Base-by-base conservation (phyloP, 2,113 vertebrate genomes). In the Synchiropus splendidus region DNA sequence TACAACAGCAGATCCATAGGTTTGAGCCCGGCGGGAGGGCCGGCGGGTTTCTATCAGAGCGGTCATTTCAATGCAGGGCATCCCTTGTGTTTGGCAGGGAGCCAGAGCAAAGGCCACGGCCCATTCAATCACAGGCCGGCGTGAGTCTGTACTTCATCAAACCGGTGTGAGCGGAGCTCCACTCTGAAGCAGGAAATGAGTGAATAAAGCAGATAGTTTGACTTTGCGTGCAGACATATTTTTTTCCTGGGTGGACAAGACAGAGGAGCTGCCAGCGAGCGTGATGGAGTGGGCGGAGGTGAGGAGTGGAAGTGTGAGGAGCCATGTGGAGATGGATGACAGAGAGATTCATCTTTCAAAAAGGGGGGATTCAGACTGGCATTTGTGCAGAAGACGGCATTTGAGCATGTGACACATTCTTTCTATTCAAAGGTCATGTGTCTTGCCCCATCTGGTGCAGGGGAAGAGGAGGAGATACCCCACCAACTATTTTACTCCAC, bases 1-100 rank as follows among this genome's bases (percentile, higher is more conserved):
- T 77, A 82, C 80, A 82, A 58, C 49, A n/a, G 44, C 34, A 6
- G 71, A 79, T 75, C 72, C 54, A 74, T 74, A 77, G n/a, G 45
- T 68, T 54, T 9, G 30, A 31, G 31, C n/a, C 37, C 6, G 1
- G 5, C 21, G 32, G 17, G 16, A 5, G 35, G 31, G 27, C 49
- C 9, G 3, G 31, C 5, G 18, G 48, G 39, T 18, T 65, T 32
- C 2, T 36, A 16, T 39, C 31, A 3, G n/a, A 53, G 61, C 2
- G 59, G 70, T 65, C 69, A 62, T 69, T 72, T 58, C 55, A 58
- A 67, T 56, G 61, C 67, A 51, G 72, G 74, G 72, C 63, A 74
- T 79, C 72, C 76, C 67, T 76, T 48, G 34, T 40, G 56, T 48
- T 51, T 48, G 51, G 37, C 16, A 32, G 63, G 70, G 67, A 62